Conservation (phyloP, 2,888 invertebrate species). For the Orthosia gracilis region DNA sequence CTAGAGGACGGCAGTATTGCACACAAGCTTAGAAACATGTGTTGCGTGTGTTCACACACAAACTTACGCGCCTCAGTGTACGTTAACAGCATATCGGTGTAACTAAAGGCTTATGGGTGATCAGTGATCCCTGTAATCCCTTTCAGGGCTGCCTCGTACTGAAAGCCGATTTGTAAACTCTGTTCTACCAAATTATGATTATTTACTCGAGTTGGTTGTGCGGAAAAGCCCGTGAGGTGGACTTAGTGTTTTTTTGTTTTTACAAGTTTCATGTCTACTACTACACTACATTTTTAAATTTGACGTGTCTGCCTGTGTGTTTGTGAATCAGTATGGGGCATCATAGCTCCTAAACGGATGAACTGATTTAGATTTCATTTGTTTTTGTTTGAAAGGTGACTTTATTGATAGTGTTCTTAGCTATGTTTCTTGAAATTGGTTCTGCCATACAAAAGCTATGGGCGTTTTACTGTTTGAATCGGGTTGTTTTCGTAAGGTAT, state of each 20-base stretch:
- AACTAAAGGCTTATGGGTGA: constrained; percentile 66
- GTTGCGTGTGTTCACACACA: constrained; percentile 30
- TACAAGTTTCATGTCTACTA: background rate
- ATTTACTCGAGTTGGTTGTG: constrained; percentile 37
- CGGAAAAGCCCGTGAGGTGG: constrained; percentile 25
- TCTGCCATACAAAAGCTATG: too few relatives aligned
- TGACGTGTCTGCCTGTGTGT: too few relatives aligned
- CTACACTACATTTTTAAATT: background rate
- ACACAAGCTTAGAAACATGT: constrained; percentile 37
- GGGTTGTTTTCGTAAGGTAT: too few relatives aligned
- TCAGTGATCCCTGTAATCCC: constrained; percentile 67
- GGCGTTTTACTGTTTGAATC: too few relatives aligned
- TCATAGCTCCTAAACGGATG: too few relatives aligned
- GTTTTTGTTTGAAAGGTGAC: too few relatives aligned
- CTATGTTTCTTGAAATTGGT: too few relatives aligned
- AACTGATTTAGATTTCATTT: too few relatives aligned
- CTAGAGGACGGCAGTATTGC: background rate
- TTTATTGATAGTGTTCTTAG: too few relatives aligned
- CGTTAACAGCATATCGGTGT: constrained; percentile 72
- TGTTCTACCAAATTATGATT: constrained; percentile 49
- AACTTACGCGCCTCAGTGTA: constrained; percentile 39
- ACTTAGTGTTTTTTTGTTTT: constrained; percentile 1
- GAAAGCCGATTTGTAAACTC: constrained; percentile 63
- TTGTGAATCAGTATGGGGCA: too few relatives aligned
- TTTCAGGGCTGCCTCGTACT: constrained; percentile 58